Base-by-base conservation (phyloP, 92 coral and sea anemone genomes). In the Chrysogorgia sp. region DNA sequence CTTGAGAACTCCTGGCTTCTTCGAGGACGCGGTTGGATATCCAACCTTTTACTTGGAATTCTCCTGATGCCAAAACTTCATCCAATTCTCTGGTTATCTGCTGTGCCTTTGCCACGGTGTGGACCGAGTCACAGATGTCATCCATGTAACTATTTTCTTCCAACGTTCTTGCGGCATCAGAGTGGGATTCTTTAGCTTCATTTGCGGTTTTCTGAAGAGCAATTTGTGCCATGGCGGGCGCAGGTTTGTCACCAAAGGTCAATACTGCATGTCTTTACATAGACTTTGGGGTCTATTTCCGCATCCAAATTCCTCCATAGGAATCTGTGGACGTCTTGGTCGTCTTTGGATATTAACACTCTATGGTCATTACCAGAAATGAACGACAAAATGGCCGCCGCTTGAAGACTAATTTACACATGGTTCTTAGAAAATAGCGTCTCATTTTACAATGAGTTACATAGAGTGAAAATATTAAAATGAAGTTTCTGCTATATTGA, bases 171-270 rank as follows among this genome's bases (percentile, higher is more conserved):
- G 76, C 58, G 19, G 56, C 67, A 2, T 58, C 62, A 21, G 48
- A 68, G 40, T 34, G 21, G 21, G n/a, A 32, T 7, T 32, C 2
- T 40, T 55, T 35, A 22, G 28, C 32, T 20, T 56, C 80, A 56
- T 75, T 33, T 57, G 80, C 67, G n/a, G 68, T 75, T 43, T 75
- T 75, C 67, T 52, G 30, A 17, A 75, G 40, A 35, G 58, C 76
- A 21, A 68, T 24, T 49, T 64, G 47, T 6, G 71, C 71, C 71
- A 64, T 64, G 10, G 71, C 83, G 22, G 77, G 61, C 25, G 77
- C 77, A 17, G 92, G 92, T 50, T 82, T 89, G 57, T 86, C 92
- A 17, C 92, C 83, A 25, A 89, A 86, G 12, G 87, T 76, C 2
- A 88, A 69, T 9, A 85, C 83, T 1, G n/a, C n/a, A n/a, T n/a